Evolutionary conservation across 2,888 invertebrate genomes (phyloP), one percentile per base, ranked within the genome.

Genomic region (Cataglyphis albicans): DNA sequence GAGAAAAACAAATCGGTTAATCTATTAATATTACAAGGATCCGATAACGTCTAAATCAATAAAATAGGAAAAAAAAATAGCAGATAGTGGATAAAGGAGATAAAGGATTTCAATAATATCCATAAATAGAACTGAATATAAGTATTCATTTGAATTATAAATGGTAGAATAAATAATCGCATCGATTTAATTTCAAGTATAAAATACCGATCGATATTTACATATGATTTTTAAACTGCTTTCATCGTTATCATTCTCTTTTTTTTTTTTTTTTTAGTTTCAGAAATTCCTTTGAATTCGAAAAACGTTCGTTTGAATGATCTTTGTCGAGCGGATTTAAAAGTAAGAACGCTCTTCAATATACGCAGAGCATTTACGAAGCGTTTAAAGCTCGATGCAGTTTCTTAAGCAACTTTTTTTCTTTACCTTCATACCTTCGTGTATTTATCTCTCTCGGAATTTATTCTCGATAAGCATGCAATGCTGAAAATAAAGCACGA

Each of bases 391-490:
- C 52, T 81, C 87, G 84, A 87, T 85, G 88, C 86, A 88, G 89
- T 91, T 87, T 87, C 89, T 87, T 87, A 84, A 76, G 86, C 80
- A 88, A 84, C 87, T 86, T 85, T 87, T 85, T 85, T 84, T 87
- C 78, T 74, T 64, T 84, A 78, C 21, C 21, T 21, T 82, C 76
- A 85, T 86, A 82, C 87, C 84, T 84, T 78, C 59, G 83, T 86
- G 72, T 86, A 88, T 88, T 89, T 89, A 91, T 91, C 89, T 87
- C 78, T 59, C 76, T 78, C 74, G 85, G 83, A 88, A 91, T 91
- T 89, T 90, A 86, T 90, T 88, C 86, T 86, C 82, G 84, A 15
- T 29, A 65, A 55, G 25, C 63, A 61, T 73, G 55, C 10, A 73
- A 48, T 74, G 81, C 41, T 25, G 68, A 25, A 65, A 78, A 86